A percentile compares a stretch with the other conserved stretches of the same genome.
Evolutionary conservation across 2,797 vertebrate species (phyloP).

Genomic region (Muscicapa striata): DNA sequence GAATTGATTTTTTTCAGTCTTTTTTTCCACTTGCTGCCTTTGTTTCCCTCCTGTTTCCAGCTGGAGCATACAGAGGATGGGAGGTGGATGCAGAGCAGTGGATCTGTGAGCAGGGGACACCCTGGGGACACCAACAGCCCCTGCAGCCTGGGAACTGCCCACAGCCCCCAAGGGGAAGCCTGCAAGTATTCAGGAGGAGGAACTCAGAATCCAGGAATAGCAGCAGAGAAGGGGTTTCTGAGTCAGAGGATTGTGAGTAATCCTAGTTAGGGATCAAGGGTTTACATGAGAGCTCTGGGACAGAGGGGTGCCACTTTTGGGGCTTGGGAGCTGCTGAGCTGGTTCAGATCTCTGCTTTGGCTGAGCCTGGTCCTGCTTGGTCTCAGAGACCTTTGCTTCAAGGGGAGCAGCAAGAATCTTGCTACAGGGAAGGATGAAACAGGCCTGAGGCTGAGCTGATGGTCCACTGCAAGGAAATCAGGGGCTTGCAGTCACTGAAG

Average conservation of each 20-base stretch:
- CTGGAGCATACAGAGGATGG: background rate
- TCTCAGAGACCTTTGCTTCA: background rate
- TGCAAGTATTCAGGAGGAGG: fast-evolving
- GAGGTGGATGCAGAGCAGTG: background rate
- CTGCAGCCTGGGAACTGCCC: too few species aligned
- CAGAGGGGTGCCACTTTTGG: fast-evolving
- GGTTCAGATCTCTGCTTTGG: background rate
- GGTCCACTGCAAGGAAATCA: background rate
- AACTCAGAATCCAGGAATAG: background rate
- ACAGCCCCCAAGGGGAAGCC: background rate
- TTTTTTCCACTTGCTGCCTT: background rate
- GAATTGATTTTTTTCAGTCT: background rate
- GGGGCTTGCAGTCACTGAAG: background rate
- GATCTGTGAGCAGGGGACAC: background rate
- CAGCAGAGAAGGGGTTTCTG: background rate
- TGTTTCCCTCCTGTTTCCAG: background rate
- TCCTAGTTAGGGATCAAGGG: background rate
- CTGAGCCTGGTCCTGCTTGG: background rate
- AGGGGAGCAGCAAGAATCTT: background rate
- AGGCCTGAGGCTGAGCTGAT: background rate
- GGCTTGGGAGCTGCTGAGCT: background rate
- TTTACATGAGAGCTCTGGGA: background rate
- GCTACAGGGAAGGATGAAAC: background rate
- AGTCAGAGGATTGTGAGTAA: background rate
- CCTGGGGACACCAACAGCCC: background rate